These are phyloP conservation scores for Glossosoma conforme DNA, from an alignment of 1,140 invertebrate species.

Conservation along the genomic window DNA sequence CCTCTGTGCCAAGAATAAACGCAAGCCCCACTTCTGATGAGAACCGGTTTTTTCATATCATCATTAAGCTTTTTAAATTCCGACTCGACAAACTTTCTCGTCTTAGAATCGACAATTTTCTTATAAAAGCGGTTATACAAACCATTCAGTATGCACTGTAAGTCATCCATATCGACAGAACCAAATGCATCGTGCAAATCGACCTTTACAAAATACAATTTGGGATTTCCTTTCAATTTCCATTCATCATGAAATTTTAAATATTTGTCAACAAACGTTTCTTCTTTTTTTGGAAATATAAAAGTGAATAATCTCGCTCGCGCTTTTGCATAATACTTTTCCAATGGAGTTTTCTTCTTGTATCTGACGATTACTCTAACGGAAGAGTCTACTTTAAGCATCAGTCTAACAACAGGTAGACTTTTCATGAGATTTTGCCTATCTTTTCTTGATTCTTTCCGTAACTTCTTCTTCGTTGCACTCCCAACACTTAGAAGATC, in stretches of 20 bases:
- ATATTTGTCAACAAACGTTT: slow-evolving; percentile 31
- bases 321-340: slow-evolving; percentile 22
- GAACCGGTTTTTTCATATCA: slow-evolving; percentile 40
- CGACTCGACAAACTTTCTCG: slow-evolving; percentile 37
- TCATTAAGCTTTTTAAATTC: slow-evolving; percentile 39
- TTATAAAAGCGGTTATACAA: slow-evolving; percentile 36
- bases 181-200: slow-evolving; percentile 49
- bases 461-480: slow-evolving; percentile 33
- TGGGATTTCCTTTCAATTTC: slow-evolving; percentile 38
- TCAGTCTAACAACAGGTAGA: slow-evolving; percentile 42
- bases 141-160: slow-evolving; percentile 38
- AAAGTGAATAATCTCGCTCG: slow-evolving; percentile 22
- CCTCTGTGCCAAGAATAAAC: slow-evolving; percentile 45
- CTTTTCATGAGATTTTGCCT: slow-evolving; percentile 36
- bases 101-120: slow-evolving; percentile 31
- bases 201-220: slow-evolving; percentile 46
- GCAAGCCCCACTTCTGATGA: slow-evolving; percentile 42
- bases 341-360: slow-evolving; percentile 34
- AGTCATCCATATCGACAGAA: slow-evolving; percentile 38
- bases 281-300: slow-evolving; percentile 10
- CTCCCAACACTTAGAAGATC: slow-evolving; percentile 34
- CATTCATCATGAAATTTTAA: slow-evolving; percentile 35
- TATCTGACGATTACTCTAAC: slow-evolving; percentile 44
- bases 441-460: slow-evolving; percentile 30
- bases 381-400: slow-evolving; percentile 42